These are phyloP conservation scores for Pterophyllum scalare DNA, from an alignment of 2,113 vertebrate species.

Conservation along the genomic window DNA sequence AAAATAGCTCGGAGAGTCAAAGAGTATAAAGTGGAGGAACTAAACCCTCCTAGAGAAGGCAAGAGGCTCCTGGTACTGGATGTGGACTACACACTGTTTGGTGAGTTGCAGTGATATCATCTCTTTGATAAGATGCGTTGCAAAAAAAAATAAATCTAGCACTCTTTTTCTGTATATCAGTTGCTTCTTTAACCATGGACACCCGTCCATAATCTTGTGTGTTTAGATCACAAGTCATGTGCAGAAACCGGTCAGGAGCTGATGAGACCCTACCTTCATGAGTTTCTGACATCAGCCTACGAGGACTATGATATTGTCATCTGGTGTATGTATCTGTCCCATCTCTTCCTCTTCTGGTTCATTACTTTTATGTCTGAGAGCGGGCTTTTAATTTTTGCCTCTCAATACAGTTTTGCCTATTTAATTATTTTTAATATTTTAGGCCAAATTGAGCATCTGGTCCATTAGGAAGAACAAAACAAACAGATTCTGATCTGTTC, in stretches of 20 bases:
- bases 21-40: slow-evolving; percentile 95
- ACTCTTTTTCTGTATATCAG: neutral
- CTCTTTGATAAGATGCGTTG: neutral
- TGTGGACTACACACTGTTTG: slow-evolving; percentile 98
- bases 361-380: neutral
- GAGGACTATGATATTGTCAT: slow-evolving; percentile 99
- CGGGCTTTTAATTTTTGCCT: neutral
- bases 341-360: neutral
- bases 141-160: neutral
- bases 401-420: neutral
- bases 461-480: neutral
- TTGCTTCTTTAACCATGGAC: neutral
- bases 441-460: neutral
- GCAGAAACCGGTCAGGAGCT: slow-evolving; percentile 97
- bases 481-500: neutral
- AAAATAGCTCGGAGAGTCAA: slow-evolving; percentile 97
- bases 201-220: slow-evolving; percentile 10
- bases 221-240: slow-evolving; percentile 96
- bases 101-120: slow-evolving; percentile 79
- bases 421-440: neutral
- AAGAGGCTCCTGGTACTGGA: slow-evolving; percentile 96
- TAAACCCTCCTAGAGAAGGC: slow-evolving; percentile 94
- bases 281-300: slow-evolving; percentile 97
- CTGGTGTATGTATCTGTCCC: slow-evolving; percentile 90
- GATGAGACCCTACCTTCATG: slow-evolving; percentile 97